Percentiles rank a stretch among this genome's conserved stretches.
These are phyloP conservation scores for Syrista parreyssii DNA, from an alignment of 2,888 invertebrate species.

Conservation along the genomic window DNA sequence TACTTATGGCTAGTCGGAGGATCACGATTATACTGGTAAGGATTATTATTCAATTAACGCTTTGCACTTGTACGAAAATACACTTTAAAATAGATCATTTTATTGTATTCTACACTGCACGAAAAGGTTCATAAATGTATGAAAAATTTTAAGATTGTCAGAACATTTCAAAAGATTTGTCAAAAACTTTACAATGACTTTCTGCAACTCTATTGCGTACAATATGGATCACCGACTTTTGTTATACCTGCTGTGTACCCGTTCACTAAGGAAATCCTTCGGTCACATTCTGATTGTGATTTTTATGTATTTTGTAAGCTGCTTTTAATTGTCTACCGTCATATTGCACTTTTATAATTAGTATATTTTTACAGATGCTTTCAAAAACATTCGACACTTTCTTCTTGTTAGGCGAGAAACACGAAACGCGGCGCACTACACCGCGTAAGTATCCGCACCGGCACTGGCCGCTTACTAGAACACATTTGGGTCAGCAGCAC, in stretches of 20 bases:
- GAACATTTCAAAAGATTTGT: neutral
- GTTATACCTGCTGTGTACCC: neutral
- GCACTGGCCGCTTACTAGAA: constrained; percentile 53
- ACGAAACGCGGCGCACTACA: constrained; percentile 15
- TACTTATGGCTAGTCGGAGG: neutral
- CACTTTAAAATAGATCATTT: neutral
- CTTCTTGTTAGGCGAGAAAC: neutral
- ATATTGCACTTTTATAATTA: neutral
- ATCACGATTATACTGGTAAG: neutral
- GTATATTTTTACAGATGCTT: neutral
- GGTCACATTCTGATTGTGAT: neutral
- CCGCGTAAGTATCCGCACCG: constrained; percentile 56
- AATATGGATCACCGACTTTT: neutral
- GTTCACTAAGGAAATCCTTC: neutral
- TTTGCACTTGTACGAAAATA: neutral
- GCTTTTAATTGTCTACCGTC: neutral
- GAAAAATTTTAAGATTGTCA: neutral
- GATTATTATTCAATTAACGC: neutral
- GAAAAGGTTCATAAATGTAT: neutral
- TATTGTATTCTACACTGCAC: neutral
- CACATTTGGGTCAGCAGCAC: constrained; percentile 62
- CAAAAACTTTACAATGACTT: neutral
- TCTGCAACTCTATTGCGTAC: neutral
- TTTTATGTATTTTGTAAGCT: neutral
- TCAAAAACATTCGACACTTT: neutral